Base-by-base conservation (phyloP, 2,888 invertebrate species). In the Leistus spinibarbis region DNA sequence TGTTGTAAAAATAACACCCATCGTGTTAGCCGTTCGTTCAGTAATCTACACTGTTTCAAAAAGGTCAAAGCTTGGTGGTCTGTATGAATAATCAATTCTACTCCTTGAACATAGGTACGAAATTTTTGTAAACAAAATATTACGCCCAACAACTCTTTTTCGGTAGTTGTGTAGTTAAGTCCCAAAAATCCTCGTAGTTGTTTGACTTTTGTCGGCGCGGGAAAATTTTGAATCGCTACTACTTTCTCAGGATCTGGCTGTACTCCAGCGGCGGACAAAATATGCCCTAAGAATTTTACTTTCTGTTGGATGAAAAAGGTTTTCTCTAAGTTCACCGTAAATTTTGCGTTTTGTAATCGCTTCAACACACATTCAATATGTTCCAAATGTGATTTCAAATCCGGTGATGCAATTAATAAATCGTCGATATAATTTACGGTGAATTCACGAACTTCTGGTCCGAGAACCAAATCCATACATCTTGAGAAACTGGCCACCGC, bases 361-460 rank as follows among this genome's bases (percentile, higher is more conserved):
- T 54, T 19, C 10, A 81, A 79, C 0, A 82, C 69, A 17, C 27
- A 22, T 23, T 77, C 74, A 1, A 81, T 20, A 62, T 81, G 79
- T 16, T 69, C 2, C 1, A 80, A 19, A 63, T 81, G 80, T 22
- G 77, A 67, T 16, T 79, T 76, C 65, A 80, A 79, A 22, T 72
- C 71, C 1, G 62, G 27, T 0, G 82, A 82, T 0, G 79, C 78
- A 0, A 82, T 77, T 7, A 82, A 67, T 9, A 82, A 66, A 69
- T 83, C 82, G 77, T 82, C 82, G 7, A 83, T 77, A 73, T 83
- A 83, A 54, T 74, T 78, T 4, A 77, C 64, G 4, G 79, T 68
- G 76, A 80, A 82, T 22, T 76, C 69, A 9, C 77, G 68, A 19
- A 79, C 78, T 64, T 79, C 78, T n/a, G 80, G 77, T 0, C 81